Conservation (phyloP, 2,797 vertebrate species). For the Gallinago nigripennis region DNA sequence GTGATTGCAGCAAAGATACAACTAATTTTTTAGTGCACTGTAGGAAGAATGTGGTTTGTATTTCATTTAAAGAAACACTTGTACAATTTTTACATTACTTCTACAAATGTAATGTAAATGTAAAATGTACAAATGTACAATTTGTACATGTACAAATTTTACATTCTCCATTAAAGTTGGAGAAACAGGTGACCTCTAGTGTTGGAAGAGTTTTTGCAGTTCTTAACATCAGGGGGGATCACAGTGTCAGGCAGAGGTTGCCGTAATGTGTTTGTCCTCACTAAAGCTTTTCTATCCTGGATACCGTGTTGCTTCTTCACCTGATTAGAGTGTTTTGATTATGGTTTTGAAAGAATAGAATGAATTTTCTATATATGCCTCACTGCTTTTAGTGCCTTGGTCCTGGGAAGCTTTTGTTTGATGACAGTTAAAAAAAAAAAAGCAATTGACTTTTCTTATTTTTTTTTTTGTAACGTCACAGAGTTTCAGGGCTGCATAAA, state of each 20-base stretch:
- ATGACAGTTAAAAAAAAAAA: not conserved
- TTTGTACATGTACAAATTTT: too few relatives aligned
- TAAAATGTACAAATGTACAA: too few relatives aligned
- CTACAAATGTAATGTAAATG: too few relatives aligned
- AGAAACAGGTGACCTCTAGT: not conserved
- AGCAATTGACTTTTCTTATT: not conserved
- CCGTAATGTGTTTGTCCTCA: not conserved
- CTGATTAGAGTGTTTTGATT: not conserved
- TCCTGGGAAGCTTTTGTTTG: not conserved
- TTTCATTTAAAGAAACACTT: not conserved
- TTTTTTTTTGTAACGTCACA: not conserved
- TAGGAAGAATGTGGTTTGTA: not conserved
- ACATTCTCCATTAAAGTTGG: not conserved
- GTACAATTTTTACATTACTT: not conserved
- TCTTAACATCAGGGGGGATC: not conserved
- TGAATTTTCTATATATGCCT: not conserved
- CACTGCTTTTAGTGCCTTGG: not conserved
- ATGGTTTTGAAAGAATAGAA: not conserved
- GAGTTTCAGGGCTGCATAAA: not conserved
- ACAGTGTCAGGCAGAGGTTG: not conserved
- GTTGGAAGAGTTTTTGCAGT: not conserved
- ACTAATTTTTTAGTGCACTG: not conserved
- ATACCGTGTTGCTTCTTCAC: too few relatives aligned
- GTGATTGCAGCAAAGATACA: not conserved
- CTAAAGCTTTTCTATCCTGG: accelerated